These are phyloP conservation scores for Fragum fragum DNA, from an alignment of 2,888 invertebrate genomes.

Conservation along the genomic window DNA sequence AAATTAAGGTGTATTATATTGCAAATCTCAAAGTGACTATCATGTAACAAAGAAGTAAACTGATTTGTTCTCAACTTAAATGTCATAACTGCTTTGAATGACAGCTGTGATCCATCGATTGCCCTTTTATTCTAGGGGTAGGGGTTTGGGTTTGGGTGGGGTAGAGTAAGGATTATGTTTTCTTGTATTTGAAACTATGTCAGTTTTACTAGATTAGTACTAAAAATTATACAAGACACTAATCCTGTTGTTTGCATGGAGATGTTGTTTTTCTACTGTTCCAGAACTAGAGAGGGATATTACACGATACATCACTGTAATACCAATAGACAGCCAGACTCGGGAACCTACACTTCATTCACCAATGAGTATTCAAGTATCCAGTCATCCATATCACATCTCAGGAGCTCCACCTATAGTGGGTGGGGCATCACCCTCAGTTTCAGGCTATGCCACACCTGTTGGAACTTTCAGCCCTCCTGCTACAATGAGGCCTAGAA, in stretches of 20 bases:
- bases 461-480: slow-evolving; percentile 13
- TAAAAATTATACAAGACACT: neutral
- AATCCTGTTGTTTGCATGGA: slow-evolving; percentile 1
- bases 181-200: no score
- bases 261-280: neutral
- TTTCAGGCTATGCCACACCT: slow-evolving; percentile 25
- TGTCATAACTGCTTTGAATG: no score
- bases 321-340: slow-evolving; percentile 74
- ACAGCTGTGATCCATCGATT: no score
- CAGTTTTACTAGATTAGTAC: no score
- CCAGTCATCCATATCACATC: slow-evolving; percentile 50
- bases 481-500: slow-evolving; percentile 14
- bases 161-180: no score
- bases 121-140: no score
- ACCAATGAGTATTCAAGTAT: slow-evolving; percentile 40
- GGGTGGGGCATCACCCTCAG: slow-evolving; percentile 10
- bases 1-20: no score
- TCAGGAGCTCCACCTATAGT: slow-evolving; percentile 6
- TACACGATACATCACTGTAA: slow-evolving; percentile 78
- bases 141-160: no score
- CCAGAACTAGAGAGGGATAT: slow-evolving; percentile 48
- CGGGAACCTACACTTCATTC: slow-evolving; percentile 38
- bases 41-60: no score
- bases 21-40: no score
- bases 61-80: no score